phyloP scores from a whole-genome alignment of 2,888 invertebrate species.

The Limnephilus lunatus region DNA sequence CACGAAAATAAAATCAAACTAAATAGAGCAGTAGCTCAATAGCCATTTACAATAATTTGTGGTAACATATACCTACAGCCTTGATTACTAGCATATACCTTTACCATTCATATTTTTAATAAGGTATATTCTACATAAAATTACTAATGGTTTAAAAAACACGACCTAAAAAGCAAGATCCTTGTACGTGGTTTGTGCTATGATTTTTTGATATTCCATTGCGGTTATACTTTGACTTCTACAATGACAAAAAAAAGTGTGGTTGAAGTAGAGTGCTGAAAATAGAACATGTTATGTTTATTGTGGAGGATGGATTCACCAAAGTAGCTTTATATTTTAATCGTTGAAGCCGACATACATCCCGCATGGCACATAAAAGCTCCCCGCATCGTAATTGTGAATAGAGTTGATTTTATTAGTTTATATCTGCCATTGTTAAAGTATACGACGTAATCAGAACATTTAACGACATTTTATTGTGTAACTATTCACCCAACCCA shows the following conservation, averaged over 20 bases:
- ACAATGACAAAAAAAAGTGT: neutral
- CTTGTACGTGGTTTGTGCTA: neutral
- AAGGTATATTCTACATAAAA: no score
- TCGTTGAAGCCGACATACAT: neutral
- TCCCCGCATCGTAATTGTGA: neutral
- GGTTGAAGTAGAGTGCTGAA: neutral
- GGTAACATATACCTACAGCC: no score
- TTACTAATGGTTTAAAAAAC: neutral
- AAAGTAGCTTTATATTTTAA: neutral
- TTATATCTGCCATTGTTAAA: slow-evolving; percentile 29
- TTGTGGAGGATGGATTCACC: neutral
- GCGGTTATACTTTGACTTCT: neutral
- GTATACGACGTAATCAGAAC: neutral
- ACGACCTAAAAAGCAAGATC: neutral
- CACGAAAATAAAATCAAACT: no score
- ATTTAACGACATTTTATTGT: slow-evolving; percentile 38
- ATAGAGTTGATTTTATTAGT: slow-evolving; percentile 32
- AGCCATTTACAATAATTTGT: no score
- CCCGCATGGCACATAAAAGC: slow-evolving; percentile 25
- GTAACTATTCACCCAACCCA: neutral
- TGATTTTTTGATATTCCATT: neutral
- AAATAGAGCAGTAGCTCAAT: no score
- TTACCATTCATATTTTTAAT: no score
- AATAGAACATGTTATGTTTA: neutral
- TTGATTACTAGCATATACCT: no score